Conservation (phyloP, 2,888 invertebrate species). For the Drosophila siamana region DNA sequence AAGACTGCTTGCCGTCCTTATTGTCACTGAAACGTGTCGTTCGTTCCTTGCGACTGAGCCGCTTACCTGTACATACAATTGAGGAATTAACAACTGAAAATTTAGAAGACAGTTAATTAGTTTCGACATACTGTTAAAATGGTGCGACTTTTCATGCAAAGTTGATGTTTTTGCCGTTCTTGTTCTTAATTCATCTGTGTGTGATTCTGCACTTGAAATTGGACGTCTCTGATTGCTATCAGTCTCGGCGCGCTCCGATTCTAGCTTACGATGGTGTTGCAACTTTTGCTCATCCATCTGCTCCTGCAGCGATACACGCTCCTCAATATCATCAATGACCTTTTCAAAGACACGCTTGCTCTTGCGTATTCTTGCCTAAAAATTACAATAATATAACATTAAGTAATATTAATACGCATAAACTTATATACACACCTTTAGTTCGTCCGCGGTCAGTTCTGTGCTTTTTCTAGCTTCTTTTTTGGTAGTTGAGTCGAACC, state of each 20-base stretch:
- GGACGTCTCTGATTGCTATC: slow-evolving; percentile 8
- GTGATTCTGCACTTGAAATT: slow-evolving; percentile 21
- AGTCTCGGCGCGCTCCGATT: slow-evolving; percentile 51
- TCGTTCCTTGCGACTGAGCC: slow-evolving; percentile 82
- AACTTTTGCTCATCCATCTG: slow-evolving; percentile 85
- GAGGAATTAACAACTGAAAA: neutral
- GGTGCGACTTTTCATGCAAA: slow-evolving; percentile 80
- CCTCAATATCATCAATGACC: slow-evolving; percentile 92
- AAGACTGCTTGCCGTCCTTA: slow-evolving; percentile 78
- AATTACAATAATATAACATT: neutral
- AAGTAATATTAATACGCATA: neutral
- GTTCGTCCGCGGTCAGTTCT: slow-evolving; percentile 87
- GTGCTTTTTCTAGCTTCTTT: slow-evolving; percentile 46
- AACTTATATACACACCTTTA: slow-evolving; percentile 87
- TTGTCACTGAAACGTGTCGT: slow-evolving; percentile 85
- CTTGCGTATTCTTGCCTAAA: slow-evolving; percentile 87
- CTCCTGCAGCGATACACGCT: slow-evolving; percentile 88
- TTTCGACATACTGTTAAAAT: slow-evolving; percentile 82
- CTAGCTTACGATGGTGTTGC: slow-evolving; percentile 70
- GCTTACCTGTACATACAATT: slow-evolving; percentile 73
- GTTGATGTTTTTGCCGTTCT: slow-evolving; percentile 31
- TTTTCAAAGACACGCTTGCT: slow-evolving; percentile 90
- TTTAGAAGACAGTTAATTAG: neutral
- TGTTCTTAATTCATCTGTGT: slow-evolving; percentile 79
- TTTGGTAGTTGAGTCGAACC: slow-evolving; percentile 85